phyloP scores from a whole-genome alignment of 2,888 invertebrate genomes.

The Pollenia angustigena region DNA sequence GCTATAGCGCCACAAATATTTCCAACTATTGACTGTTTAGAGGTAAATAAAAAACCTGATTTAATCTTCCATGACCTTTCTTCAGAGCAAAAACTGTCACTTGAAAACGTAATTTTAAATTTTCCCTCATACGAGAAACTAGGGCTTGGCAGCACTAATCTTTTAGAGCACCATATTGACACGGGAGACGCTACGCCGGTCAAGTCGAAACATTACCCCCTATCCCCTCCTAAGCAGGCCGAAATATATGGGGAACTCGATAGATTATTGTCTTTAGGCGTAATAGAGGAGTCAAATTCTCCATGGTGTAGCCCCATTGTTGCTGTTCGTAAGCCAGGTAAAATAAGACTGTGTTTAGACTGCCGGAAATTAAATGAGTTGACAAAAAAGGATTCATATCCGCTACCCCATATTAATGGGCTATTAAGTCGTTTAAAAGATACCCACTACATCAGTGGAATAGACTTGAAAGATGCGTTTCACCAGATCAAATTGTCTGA shows the following conservation, averaged over 20 bases:
- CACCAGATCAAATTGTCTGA: not conserved
- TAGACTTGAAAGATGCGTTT: not conserved
- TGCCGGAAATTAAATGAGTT: not conserved
- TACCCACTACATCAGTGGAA: not conserved
- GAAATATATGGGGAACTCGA: slow-evolving; percentile 58
- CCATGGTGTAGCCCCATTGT: not conserved
- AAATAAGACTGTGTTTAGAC: slow-evolving; percentile 5
- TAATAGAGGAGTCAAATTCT: slow-evolving; percentile 61
- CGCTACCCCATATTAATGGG: not conserved
- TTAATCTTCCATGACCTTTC: not conserved
- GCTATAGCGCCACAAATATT: not conserved
- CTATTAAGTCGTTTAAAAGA: not conserved
- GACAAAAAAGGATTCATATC: not conserved
- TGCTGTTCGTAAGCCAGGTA: not conserved
- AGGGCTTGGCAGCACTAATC: not conserved
- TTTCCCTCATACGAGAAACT: too few species aligned
- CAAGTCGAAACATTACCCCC: slow-evolving; percentile 59
- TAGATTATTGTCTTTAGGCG: slow-evolving; percentile 42
- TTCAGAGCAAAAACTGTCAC: not conserved
- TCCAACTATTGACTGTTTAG: too few species aligned
- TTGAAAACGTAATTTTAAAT: not conserved
- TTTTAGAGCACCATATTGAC: slow-evolving; percentile 46
- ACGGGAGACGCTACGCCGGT: slow-evolving; percentile 43
- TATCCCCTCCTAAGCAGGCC: not conserved
- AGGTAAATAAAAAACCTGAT: not conserved